Conservation (phyloP, 2,888 invertebrate genomes). For the Yponomeuta sedellus region DNA sequence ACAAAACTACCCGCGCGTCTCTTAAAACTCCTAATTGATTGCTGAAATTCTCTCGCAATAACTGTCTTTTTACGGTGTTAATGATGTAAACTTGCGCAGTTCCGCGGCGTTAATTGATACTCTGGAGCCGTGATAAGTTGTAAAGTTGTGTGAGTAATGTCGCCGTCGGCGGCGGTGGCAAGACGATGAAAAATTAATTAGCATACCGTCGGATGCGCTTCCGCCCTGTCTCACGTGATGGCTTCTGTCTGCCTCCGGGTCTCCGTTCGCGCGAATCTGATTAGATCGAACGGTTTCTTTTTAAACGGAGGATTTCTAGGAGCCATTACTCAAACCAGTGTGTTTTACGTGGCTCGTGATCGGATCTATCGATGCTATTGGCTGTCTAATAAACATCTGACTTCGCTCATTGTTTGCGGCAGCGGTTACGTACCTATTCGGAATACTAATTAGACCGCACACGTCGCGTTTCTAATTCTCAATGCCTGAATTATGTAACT, state of each 20-base stretch:
- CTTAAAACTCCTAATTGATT: slow-evolving; percentile 76
- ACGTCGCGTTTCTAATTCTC: background rate
- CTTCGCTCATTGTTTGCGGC: slow-evolving; percentile 2
- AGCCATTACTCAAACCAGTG: background rate
- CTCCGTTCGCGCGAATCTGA: background rate
- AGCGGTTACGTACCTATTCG: slow-evolving; percentile 3
- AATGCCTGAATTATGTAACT: slow-evolving; percentile 5
- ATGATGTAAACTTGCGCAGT: slow-evolving; percentile 72
- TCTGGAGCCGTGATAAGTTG: slow-evolving; percentile 45
- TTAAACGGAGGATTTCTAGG: background rate
- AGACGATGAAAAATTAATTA: slow-evolving; percentile 59
- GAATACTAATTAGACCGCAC: slow-evolving; percentile 10
- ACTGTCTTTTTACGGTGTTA: slow-evolving; percentile 75
- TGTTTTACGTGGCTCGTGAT: background rate
- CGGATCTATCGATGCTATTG: background rate
- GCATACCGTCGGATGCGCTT: slow-evolving; percentile 32
- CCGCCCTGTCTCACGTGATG: slow-evolving; percentile 32
- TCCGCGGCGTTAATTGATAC: slow-evolving; percentile 65
- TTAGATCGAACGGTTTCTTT: background rate
- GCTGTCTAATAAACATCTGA: background rate
- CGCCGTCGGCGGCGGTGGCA: slow-evolving; percentile 36
- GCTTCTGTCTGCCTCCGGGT: background rate
- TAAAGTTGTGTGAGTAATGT: slow-evolving; percentile 40
- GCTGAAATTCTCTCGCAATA: slow-evolving; percentile 75
- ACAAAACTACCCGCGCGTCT: slow-evolving; percentile 53